Evolutionary conservation across 2,888 invertebrate genomes (phyloP).

Genomic region (Nysson spinosus): DNA sequence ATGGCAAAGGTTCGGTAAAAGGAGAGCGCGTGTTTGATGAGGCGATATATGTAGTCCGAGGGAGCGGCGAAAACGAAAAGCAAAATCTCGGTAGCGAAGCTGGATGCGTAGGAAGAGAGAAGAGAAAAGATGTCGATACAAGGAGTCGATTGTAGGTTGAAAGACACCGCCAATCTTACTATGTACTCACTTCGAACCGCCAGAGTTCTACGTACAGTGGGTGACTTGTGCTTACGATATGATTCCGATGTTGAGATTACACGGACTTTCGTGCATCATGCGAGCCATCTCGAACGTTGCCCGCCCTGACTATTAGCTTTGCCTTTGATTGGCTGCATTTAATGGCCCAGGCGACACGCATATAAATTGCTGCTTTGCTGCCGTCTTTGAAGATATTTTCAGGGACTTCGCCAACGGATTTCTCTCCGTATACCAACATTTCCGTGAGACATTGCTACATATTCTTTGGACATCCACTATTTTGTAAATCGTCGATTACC

Average conservation of each 20-base stretch:
- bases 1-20: conserved; percentile 43
- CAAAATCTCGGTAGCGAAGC: conserved; percentile 55
- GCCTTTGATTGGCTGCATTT: conserved; percentile 76
- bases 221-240: conserved; percentile 70
- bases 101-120: conserved; percentile 15
- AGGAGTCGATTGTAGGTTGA: conserved; percentile 75
- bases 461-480: no score
- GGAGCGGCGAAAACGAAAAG: conserved; percentile 72
- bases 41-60: conserved; percentile 62
- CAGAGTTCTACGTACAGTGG: conserved; percentile 65
- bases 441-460: no score
- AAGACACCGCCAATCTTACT: conserved; percentile 64
- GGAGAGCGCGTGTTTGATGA: conserved; percentile 68
- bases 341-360: conserved; percentile 75
- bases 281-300: conserved; percentile 66
- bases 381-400: conserved; percentile 73
- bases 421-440: neutral
- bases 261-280: conserved; percentile 61
- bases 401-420: conserved; percentile 34
- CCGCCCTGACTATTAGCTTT: conserved; percentile 70
- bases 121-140: conserved; percentile 70
- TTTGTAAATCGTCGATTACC: no score
- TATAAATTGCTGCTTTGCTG: conserved; percentile 73
- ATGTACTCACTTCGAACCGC: conserved; percentile 27
- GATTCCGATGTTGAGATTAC: conserved; percentile 74